These are phyloP conservation scores for Cantharis rufa DNA, from an alignment of 2,888 invertebrate species.

Conservation along the genomic window DNA sequence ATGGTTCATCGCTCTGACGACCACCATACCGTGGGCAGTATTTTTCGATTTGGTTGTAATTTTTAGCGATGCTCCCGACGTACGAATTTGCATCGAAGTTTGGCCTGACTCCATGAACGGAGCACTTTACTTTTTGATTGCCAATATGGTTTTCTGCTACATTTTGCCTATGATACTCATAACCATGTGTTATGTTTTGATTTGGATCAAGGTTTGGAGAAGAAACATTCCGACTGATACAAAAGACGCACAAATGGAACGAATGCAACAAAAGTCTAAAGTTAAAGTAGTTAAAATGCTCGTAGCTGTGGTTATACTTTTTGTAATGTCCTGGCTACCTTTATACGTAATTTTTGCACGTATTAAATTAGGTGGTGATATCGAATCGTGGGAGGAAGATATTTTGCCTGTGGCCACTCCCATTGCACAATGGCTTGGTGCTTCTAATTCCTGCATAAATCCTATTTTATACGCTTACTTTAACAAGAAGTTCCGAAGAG, in stretches of 20 bases:
- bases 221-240: constrained; percentile 89
- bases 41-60: constrained; percentile 82
- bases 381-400: constrained; percentile 79
- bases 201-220: constrained; percentile 84
- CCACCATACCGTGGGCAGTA: constrained; percentile 88
- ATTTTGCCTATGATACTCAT: constrained; percentile 89
- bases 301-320: constrained; percentile 89
- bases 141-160: constrained; percentile 88
- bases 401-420: constrained; percentile 81
- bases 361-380: constrained; percentile 78
- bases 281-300: constrained; percentile 95
- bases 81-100: constrained; percentile 77
- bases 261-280: constrained; percentile 92
- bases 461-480: constrained; percentile 94
- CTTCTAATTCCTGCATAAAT: constrained; percentile 94
- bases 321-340: constrained; percentile 91
- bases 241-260: constrained; percentile 88
- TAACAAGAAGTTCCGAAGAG: constrained; percentile 89
- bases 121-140: constrained; percentile 84
- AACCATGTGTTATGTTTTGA: constrained; percentile 88
- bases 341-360: constrained; percentile 87
- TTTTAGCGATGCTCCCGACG: constrained; percentile 74
- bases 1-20: constrained; percentile 84
- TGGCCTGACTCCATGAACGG: constrained; percentile 87
- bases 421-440: constrained; percentile 89